phyloP scores from a whole-genome alignment of 2,888 invertebrate species.

The Thyatira batis region DNA sequence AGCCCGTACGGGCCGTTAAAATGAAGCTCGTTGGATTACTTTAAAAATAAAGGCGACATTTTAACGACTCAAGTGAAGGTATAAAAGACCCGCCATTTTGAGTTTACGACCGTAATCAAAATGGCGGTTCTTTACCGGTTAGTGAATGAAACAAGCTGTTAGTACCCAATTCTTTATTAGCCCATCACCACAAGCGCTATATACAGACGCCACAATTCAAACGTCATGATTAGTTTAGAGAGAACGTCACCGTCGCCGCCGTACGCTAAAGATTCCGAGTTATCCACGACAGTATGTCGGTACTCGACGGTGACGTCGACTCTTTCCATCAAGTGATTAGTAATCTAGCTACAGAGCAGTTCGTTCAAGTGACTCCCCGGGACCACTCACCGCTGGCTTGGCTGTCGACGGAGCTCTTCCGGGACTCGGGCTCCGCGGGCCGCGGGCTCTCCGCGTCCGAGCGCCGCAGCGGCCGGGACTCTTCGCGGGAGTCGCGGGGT shows the following conservation, averaged over 20 bases:
- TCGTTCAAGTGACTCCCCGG: conserved; percentile 19
- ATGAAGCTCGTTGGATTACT: too few relatives aligned
- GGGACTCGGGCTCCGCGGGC: conserved; percentile 53
- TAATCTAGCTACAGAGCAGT: neutral
- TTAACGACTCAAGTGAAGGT: neutral
- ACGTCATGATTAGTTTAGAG: neutral
- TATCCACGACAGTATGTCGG: too few relatives aligned
- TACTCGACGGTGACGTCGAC: neutral
- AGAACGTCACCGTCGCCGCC: neutral
- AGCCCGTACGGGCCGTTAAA: neutral
- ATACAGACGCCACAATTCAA: conserved; percentile 4
- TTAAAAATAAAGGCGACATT: neutral
- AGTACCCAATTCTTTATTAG: conserved; percentile 55
- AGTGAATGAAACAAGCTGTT: conserved; percentile 65
- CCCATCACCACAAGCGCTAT: conserved; percentile 6
- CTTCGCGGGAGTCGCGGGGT: conserved; percentile 28
- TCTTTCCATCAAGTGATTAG: neutral
- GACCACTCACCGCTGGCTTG: conserved; percentile 48
- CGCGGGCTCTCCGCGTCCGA: conserved; percentile 60
- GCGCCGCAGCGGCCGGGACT: conserved; percentile 17
- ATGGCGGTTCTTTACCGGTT: conserved; percentile 1
- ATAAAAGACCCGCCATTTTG: neutral
- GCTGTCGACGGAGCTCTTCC: conserved; percentile 33
- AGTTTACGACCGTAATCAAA: neutral
- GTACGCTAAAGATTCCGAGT: too few relatives aligned